phyloP scores from a whole-genome alignment of 2,888 invertebrate species.

The Scaeva pyrastri region DNA sequence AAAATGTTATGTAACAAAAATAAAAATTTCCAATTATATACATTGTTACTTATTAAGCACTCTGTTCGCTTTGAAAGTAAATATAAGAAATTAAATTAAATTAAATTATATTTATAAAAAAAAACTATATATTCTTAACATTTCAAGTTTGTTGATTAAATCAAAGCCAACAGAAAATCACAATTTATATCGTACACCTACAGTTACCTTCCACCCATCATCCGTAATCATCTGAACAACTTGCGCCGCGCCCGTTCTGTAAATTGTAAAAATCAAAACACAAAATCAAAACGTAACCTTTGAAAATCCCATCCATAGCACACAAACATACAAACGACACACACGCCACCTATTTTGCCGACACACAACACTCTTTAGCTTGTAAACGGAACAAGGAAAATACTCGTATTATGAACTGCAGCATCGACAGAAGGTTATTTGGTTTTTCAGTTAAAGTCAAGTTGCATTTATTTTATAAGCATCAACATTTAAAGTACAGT shows the following conservation, averaged over 20 bases:
- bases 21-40: conserved; percentile 24
- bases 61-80: conserved; percentile 28
- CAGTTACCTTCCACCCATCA: neutral
- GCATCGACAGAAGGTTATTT: neutral
- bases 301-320: neutral
- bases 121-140: conserved; percentile 16
- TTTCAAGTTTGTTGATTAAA: conserved; percentile 16
- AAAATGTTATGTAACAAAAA: conserved; percentile 16
- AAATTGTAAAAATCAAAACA: neutral
- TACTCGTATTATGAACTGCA: neutral
- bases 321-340: neutral
- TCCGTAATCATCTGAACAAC: neutral
- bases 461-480: neutral
- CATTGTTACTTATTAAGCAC: conserved; percentile 42
- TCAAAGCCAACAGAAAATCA: conserved; percentile 29
- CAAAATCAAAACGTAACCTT: neutral
- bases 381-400: neutral
- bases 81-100: neutral
- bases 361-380: neutral
- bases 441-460: neutral
- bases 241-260: neutral
- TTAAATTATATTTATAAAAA: conserved; percentile 5
- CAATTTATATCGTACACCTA: conserved; percentile 3
- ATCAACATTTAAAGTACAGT: neutral
- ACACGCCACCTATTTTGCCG: neutral